Conservation (phyloP, 2,888 invertebrate genomes). For the Amblyjoppa proteus region DNA sequence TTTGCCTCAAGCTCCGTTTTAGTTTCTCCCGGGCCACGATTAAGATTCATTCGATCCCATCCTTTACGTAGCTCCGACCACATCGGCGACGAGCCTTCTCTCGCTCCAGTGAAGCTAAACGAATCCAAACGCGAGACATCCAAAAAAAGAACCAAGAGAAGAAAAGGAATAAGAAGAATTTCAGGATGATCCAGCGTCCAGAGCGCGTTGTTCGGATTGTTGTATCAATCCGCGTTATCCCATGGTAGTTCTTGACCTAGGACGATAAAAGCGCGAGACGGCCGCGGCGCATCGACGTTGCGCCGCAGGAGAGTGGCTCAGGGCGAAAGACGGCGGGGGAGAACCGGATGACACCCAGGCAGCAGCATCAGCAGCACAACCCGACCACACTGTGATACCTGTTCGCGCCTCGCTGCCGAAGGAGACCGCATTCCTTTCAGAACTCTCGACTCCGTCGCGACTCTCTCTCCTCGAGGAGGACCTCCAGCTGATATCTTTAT, state of each 20-base stretch:
- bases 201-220: background rate
- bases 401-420: conserved; percentile 62
- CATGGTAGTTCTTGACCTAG: conserved; percentile 60
- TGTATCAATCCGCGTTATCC: conserved; percentile 19
- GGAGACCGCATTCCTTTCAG: conserved; percentile 65
- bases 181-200: background rate
- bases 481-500: conserved; percentile 61
- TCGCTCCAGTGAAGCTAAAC: background rate
- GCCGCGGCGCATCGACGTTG: conserved; percentile 19
- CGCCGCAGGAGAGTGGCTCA: conserved; percentile 15
- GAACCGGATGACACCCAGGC: conserved; percentile 69
- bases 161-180: background rate
- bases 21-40: background rate
- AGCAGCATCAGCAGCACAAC: conserved; percentile 30
- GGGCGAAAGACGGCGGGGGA: conserved; percentile 43
- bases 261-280: conserved; percentile 42
- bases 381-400: conserved; percentile 62
- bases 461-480: conserved; percentile 29
- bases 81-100: background rate
- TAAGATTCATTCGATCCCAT: background rate
- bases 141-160: background rate
- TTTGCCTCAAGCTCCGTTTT: no score
- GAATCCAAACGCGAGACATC: background rate
- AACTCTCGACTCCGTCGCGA: conserved; percentile 17
- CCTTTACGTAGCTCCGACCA: background rate